phyloP scores from a whole-genome alignment of 1,140 invertebrate species.

The Rhopalosiphum maidis region DNA sequence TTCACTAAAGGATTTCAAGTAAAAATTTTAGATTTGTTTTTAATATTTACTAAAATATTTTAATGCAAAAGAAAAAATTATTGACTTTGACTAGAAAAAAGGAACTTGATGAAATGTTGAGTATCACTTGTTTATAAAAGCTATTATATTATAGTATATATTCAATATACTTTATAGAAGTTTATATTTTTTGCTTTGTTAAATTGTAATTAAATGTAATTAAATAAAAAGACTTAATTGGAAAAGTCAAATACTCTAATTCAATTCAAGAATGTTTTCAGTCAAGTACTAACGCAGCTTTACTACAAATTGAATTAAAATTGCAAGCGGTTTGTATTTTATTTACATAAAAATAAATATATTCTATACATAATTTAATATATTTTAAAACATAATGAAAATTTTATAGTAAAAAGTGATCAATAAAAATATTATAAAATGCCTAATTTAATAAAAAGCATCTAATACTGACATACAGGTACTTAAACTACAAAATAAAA shows the following conservation, averaged over 20 bases:
- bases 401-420: neutral
- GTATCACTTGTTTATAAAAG: too few species aligned
- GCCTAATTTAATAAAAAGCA: neutral
- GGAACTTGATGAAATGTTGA: neutral
- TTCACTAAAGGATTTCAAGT: neutral
- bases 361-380: neutral
- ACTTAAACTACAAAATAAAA: neutral
- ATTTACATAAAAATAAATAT: neutral
- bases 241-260: neutral
- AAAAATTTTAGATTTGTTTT: too few species aligned
- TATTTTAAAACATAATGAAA: neutral
- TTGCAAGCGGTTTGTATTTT: neutral
- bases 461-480: neutral
- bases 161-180: too few species aligned
- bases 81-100: too few species aligned
- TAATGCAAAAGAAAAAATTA: neutral
- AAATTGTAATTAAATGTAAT: neutral
- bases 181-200: neutral
- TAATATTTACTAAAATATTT: neutral
- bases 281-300: neutral
- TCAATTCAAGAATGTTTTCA: neutral
- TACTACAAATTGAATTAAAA: neutral
- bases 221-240: neutral
- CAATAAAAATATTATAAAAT: neutral
- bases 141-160: too few species aligned